Conservation (phyloP, 2,797 vertebrate genomes). For the Urophycis tenuis region DNA sequence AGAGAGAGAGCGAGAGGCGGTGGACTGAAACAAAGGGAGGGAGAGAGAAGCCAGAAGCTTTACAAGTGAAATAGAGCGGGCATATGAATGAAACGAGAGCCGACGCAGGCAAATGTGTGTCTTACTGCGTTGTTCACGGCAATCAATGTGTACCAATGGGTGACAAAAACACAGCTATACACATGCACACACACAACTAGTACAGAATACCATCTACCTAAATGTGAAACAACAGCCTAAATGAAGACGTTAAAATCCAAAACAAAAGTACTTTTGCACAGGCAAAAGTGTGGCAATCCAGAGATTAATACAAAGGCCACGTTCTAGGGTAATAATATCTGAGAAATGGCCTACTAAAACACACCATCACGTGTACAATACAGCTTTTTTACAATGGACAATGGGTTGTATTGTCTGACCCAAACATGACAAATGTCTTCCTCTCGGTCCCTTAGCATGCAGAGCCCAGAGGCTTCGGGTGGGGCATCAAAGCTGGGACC, state of each 20-base stretch:
- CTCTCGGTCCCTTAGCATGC: slow-evolving; percentile 63
- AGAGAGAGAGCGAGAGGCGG: neutral
- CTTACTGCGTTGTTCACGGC: neutral
- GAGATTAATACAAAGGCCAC: neutral
- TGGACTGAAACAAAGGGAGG: slow-evolving; percentile 4
- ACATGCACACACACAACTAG: neutral
- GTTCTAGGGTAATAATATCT: neutral
- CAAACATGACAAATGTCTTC: slow-evolving; percentile 61
- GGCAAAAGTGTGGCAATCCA: neutral
- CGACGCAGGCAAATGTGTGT: slow-evolving; percentile 16
- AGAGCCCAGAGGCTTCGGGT: slow-evolving; percentile 52
- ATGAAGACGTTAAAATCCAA: neutral
- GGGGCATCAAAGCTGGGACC: slow-evolving; percentile 62
- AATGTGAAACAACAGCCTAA: no score
- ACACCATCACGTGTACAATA: slow-evolving; percentile 40
- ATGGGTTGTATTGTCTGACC: slow-evolving; percentile 56
- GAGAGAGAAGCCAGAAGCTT: slow-evolving; percentile 3
- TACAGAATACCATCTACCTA: no score
- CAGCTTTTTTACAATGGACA: slow-evolving; percentile 36
- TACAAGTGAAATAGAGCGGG: slow-evolving; percentile 9
- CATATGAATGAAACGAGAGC: slow-evolving; percentile 32
- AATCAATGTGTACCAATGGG: neutral
- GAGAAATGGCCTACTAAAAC: slow-evolving; percentile 52
- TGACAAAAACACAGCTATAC: neutral
- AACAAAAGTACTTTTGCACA: neutral